Conservation (phyloP, 2,797 vertebrate species). For the Melanogrammus aeglefinus region DNA sequence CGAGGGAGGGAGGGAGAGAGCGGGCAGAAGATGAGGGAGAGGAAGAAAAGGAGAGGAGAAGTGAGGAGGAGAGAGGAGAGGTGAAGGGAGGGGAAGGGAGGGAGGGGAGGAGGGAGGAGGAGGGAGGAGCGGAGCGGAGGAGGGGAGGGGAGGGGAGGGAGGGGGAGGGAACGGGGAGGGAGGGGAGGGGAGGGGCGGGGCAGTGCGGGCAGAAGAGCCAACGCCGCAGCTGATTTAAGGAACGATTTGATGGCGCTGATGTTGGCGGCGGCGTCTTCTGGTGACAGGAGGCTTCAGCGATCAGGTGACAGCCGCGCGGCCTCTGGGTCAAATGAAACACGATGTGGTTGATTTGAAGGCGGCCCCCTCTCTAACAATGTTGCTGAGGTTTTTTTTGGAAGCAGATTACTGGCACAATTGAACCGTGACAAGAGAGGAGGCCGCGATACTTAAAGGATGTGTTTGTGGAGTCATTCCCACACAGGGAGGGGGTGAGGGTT, state of each 20-base stretch:
- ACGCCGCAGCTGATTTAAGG: constrained; percentile 51
- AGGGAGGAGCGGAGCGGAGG: no score
- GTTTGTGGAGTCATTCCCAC: constrained; percentile 24
- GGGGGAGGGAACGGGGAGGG: no score
- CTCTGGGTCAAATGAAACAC: constrained; percentile 46
- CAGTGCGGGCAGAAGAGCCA: constrained; percentile 47
- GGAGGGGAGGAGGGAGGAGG: no score
- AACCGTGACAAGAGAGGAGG: constrained; percentile 21
- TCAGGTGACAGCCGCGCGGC: constrained; percentile 35
- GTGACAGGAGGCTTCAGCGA: constrained; percentile 36
- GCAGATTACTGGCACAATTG: constrained; percentile 29
- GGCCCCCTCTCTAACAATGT: no score
- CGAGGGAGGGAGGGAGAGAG: no score
- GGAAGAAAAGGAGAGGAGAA: no score
- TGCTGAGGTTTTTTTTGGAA: constrained; percentile 7
- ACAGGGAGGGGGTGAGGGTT: constrained; percentile 17
- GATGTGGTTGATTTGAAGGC: not conserved
- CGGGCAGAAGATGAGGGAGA: no score
- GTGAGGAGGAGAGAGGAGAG: no score
- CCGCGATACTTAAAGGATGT: constrained; percentile 6
- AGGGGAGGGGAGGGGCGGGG: constrained; percentile 35
- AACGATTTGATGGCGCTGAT: constrained; percentile 48
- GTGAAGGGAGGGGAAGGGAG: no score
- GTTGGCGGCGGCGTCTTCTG: constrained; percentile 23
- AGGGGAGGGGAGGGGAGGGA: no score